Evolutionary conservation across 2,888 invertebrate genomes (phyloP).

Genomic region (Xestia c-nigrum): DNA sequence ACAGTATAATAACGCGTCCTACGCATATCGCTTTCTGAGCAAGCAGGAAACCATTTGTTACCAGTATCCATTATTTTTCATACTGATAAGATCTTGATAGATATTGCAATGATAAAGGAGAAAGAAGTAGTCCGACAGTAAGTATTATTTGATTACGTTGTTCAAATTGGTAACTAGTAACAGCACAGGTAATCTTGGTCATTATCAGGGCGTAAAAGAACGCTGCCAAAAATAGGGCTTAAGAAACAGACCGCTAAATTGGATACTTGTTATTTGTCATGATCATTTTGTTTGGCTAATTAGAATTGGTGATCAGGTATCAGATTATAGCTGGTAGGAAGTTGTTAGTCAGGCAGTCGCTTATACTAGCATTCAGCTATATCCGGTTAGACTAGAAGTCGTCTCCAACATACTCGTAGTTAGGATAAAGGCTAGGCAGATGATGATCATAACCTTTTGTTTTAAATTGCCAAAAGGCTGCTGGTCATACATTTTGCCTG

Average conservation of each 20-base stretch:
- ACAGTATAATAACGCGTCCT: slow-evolving; percentile 22
- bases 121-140: not conserved
- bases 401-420: no score
- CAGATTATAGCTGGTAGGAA: not conserved
- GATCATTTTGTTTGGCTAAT: not conserved
- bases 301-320: not conserved
- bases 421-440: no score
- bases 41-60: slow-evolving; percentile 20
- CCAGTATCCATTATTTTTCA: slow-evolving; percentile 8
- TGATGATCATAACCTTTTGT: not conserved
- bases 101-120: slow-evolving; percentile 18
- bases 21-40: slow-evolving; percentile 38
- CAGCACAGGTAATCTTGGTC: slow-evolving; percentile 13
- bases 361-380: no score
- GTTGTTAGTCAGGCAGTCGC: no score
- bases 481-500: no score
- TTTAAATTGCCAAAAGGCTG: not conserved
- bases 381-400: no score
- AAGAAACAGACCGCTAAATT: slow-evolving; percentile 18
- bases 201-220: slow-evolving; percentile 35
- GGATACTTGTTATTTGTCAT: not conserved
- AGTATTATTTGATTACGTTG: slow-evolving; percentile 23
- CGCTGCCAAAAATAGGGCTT: slow-evolving; percentile 10
- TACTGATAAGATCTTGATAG: slow-evolving; percentile 25
- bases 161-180: not conserved